A percentile compares a stretch with the other conserved stretches of the same genome.
phyloP scores from a whole-genome alignment of 2,797 vertebrate species.

The Amblyopsis hoosieri region DNA sequence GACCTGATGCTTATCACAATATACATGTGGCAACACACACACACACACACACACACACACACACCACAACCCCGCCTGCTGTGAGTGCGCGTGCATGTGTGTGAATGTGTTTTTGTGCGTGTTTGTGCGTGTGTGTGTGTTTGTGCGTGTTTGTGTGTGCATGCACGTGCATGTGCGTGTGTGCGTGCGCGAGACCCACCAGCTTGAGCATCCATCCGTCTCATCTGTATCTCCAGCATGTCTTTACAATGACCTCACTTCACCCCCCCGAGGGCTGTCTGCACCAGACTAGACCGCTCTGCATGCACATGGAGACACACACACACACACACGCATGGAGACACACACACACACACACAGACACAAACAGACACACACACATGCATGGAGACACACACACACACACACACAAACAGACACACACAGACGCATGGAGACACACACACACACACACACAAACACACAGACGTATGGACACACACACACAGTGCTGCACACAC shows the following conservation, averaged over 20 bases:
- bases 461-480: not conserved
- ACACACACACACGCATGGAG: not conserved
- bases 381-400: no score
- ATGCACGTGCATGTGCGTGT: not conserved
- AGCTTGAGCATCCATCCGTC: not conserved
- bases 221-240: not conserved
- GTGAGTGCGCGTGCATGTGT: conserved; percentile 2
- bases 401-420: no score
- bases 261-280: conserved; percentile 36
- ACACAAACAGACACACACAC: no score
- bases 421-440: no score
- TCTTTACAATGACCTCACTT: conserved; percentile 39
- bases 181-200: not conserved
- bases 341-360: no score
- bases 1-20: conserved; percentile 40
- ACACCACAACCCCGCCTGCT: not conserved
- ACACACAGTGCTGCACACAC: not conserved
- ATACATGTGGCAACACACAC: conserved; percentile 4
- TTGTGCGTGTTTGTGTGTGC: no score
- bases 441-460: not conserved
- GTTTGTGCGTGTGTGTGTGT: no score
- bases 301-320: not conserved
- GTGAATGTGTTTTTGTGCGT: not conserved
- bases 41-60: conserved; percentile 22
- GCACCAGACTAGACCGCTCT: not conserved